These are phyloP conservation scores for Lacanobia oleracea DNA, from an alignment of 2,888 invertebrate genomes.

Conservation along the genomic window DNA sequence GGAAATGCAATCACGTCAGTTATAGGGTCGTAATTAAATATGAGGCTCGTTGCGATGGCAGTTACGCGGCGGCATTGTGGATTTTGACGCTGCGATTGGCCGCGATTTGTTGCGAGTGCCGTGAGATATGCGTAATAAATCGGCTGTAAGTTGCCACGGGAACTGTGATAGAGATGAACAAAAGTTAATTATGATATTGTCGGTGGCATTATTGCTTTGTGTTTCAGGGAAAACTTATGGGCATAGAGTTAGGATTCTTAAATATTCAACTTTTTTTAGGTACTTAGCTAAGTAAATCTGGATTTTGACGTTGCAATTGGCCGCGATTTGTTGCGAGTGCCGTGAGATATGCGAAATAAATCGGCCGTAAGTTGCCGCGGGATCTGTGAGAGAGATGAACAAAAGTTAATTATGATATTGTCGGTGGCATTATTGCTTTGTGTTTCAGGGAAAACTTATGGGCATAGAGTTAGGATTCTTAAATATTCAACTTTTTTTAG, in stretches of 20 bases:
- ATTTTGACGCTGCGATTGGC: conserved; percentile 61
- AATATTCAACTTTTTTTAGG: not conserved
- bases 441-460: not conserved
- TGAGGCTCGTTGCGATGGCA: conserved; percentile 78
- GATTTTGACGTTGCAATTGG: conserved; percentile 62
- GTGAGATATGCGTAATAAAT: conserved; percentile 35
- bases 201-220: not conserved
- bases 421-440: not conserved
- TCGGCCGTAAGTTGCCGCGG: conserved; percentile 9
- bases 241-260: not conserved
- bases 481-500: not conserved
- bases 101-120: conserved; percentile 54
- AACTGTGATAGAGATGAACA: conserved; percentile 11
- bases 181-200: conserved; percentile 12
- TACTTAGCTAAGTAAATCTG: no score
- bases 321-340: conserved; percentile 54
- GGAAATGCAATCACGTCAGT: conserved; percentile 88
- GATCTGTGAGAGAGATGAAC: conserved; percentile 7
- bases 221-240: not conserved
- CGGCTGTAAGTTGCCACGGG: conserved; percentile 4
- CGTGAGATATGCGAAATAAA: conserved; percentile 34
- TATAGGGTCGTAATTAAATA: conserved; percentile 86
- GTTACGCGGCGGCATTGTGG: conserved; percentile 69
- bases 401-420: conserved; percentile 16
- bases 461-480: not conserved